phyloP scores from a whole-genome alignment of 1,140 invertebrate species.

The Lordiphosa stackelbergi region DNA sequence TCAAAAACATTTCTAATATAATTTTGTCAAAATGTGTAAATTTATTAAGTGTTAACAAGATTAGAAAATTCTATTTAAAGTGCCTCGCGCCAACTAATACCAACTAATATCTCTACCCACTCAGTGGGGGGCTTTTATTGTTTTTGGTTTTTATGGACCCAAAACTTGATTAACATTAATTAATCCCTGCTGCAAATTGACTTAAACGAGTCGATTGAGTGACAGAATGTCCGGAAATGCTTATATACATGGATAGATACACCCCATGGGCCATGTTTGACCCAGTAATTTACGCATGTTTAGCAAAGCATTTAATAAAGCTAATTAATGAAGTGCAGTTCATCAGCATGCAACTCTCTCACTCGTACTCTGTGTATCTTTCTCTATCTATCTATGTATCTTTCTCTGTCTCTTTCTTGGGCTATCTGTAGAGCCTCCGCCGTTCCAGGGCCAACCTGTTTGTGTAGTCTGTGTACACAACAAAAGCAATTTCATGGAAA shows the following conservation, averaged over 20 bases:
- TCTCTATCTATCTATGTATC: constrained; percentile 1
- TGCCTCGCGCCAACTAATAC: constrained; percentile 22
- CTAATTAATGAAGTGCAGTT: constrained; percentile 69
- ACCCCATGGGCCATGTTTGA: constrained; percentile 52
- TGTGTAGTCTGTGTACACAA: constrained; percentile 58
- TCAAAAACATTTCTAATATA: background rate
- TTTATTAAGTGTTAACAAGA: constrained; percentile 4
- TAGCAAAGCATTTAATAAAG: constrained; percentile 68
- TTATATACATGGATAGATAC: constrained; percentile 21
- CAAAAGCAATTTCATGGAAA: constrained; percentile 71
- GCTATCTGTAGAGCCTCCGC: constrained; percentile 5
- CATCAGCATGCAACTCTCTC: constrained; percentile 26
- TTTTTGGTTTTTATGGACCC: constrained; percentile 61
- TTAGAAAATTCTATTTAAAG: background rate
- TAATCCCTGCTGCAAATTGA: constrained; percentile 71
- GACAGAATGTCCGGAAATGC: constrained; percentile 53
- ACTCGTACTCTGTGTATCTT: constrained; percentile 2
- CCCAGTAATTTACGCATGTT: constrained; percentile 73
- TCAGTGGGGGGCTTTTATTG: constrained; percentile 6
- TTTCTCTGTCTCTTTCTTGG: constrained; percentile 13
- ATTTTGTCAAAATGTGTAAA: background rate
- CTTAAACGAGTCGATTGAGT: constrained; percentile 63
- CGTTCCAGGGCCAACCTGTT: constrained; percentile 62
- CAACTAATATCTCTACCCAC: constrained; percentile 21
- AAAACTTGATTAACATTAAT: constrained; percentile 74